Evolutionary conservation across 2,888 invertebrate species (phyloP).

Genomic region (Drosophila prolongata): DNA sequence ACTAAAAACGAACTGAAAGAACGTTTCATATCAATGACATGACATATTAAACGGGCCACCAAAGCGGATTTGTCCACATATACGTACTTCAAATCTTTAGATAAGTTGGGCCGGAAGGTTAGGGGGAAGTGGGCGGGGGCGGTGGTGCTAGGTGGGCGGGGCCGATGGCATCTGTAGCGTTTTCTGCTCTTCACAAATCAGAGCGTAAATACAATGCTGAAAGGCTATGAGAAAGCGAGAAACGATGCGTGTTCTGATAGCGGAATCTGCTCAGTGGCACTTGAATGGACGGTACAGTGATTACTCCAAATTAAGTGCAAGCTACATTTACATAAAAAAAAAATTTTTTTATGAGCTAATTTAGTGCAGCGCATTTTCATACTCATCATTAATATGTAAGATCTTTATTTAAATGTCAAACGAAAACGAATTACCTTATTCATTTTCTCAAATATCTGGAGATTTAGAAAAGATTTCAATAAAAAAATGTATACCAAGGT

Average conservation of each 20-base stretch:
- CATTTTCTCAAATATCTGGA: too few relatives aligned
- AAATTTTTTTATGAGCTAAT: too few relatives aligned
- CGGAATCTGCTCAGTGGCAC: constrained; percentile 39
- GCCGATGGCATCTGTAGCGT: constrained; percentile 25
- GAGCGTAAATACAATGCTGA: constrained; percentile 71
- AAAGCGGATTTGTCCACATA: constrained; percentile 63
- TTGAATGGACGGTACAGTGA: constrained; percentile 38
- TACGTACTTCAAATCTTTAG: constrained; percentile 38
- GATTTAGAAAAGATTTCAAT: too few relatives aligned
- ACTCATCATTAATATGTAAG: too few relatives aligned
- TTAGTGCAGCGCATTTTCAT: too few relatives aligned
- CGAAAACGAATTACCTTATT: too few relatives aligned
- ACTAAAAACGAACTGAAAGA: constrained; percentile 36
- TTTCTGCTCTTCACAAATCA: constrained; percentile 68
- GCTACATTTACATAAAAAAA: too few relatives aligned
- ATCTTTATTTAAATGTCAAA: too few relatives aligned
- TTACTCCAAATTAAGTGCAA: background rate
- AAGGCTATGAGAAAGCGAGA: constrained; percentile 40
- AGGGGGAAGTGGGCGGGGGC: background rate
- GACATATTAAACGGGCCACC: constrained; percentile 61
- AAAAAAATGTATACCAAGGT: too few relatives aligned
- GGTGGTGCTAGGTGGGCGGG: constrained; percentile 7
- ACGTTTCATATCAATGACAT: constrained; percentile 66
- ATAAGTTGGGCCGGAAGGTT: constrained; percentile 5
- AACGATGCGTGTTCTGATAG: constrained; percentile 51